Evolutionary conservation across 2,113 vertebrate genomes (phyloP).

Genomic region (Varanus komodoensis): DNA sequence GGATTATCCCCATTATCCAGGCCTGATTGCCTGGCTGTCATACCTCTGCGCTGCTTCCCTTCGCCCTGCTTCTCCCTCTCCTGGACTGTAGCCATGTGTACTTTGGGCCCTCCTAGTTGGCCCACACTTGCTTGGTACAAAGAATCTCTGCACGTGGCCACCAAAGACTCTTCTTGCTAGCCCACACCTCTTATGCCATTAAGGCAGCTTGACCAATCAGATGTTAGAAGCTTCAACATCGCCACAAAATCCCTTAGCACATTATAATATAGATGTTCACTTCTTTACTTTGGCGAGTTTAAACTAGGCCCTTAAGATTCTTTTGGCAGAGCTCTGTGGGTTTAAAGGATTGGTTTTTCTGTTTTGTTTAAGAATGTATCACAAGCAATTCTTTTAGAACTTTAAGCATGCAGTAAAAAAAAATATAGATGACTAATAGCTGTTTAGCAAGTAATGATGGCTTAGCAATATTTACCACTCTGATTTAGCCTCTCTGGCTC

Average conservation of each 20-base stretch:
- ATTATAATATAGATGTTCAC: constrained; percentile 53
- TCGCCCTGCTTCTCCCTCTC: not conserved
- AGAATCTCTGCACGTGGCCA: too few relatives aligned
- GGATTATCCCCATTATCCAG: not conserved
- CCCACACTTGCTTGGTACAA: not conserved
- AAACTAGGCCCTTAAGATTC: constrained; percentile 71
- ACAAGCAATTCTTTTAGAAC: constrained; percentile 68
- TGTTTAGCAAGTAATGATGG: constrained; percentile 80
- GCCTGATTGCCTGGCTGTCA: not conserved
- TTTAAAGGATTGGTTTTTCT: constrained; percentile 68
- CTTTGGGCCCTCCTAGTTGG: not conserved
- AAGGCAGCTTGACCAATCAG: not conserved
- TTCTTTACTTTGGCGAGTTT: constrained; percentile 67
- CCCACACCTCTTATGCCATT: not conserved
- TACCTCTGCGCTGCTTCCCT: not conserved
- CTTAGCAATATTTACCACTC: constrained; percentile 81
- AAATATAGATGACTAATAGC: constrained; percentile 80
- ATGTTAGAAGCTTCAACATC: not conserved
- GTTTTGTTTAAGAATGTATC: constrained; percentile 75
- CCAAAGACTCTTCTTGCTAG: not conserved
- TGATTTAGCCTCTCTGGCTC: constrained; percentile 76
- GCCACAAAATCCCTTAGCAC: not conserved
- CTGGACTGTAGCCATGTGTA: not conserved
- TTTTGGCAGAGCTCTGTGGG: constrained; percentile 67
- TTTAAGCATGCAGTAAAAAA: constrained; percentile 66